Evolutionary conservation across 2,113 vertebrate species (phyloP).

Genomic region (Psephotus haematonotus): DNA sequence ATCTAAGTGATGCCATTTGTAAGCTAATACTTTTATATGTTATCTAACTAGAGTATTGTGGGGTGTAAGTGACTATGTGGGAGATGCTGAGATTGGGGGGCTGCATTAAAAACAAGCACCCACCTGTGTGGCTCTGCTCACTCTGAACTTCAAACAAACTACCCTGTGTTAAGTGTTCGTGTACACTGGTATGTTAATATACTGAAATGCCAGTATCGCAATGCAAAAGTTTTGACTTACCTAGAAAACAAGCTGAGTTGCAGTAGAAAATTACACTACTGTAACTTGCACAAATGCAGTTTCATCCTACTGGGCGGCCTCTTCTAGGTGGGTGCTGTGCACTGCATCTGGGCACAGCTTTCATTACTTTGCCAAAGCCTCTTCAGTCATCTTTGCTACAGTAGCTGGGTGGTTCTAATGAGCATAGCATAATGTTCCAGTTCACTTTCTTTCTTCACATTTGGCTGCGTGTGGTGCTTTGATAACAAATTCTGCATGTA

Average conservation of each 20-base stretch:
- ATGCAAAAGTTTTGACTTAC: accelerated
- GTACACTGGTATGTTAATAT: neutral
- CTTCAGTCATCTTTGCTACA: neutral
- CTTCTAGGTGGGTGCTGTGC: accelerated
- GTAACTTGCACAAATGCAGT: neutral
- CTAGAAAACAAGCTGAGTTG: neutral
- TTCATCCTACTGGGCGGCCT: neutral
- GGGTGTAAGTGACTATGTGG: neutral
- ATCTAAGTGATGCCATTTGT: neutral
- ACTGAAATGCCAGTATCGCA: neutral
- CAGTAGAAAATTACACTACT: neutral
- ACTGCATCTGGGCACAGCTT: neutral
- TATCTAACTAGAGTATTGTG: neutral
- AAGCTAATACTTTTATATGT: neutral
- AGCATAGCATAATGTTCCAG: neutral
- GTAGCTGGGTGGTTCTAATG: neutral
- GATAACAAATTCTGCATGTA: neutral
- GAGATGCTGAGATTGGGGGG: neutral
- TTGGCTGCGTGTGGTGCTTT: neutral
- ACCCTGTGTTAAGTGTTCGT: neutral
- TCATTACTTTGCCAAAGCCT: neutral
- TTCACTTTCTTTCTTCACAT: neutral
- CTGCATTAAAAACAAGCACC: neutral
- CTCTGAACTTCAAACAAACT: neutral
- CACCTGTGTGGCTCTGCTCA: neutral